Conservation (phyloP, 1,140 invertebrate genomes). For the Hyles euphorbiae region DNA sequence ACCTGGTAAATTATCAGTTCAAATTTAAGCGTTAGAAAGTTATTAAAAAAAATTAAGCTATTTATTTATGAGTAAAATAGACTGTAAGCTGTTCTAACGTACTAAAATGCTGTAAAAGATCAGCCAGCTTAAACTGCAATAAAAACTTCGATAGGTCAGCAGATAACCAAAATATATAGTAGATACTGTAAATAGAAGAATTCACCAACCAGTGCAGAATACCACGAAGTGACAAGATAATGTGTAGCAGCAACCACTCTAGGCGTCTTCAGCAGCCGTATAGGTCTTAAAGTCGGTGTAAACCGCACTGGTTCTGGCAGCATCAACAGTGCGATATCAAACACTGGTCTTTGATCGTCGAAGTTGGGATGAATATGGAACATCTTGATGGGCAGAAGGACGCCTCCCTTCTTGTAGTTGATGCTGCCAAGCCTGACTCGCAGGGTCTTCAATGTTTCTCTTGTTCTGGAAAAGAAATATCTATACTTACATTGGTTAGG, state of each 20-base stretch:
- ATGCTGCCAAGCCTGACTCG: constrained; percentile 46
- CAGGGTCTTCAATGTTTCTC: constrained; percentile 35
- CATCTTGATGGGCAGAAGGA: constrained; percentile 37
- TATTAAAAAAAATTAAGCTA: too few relatives aligned
- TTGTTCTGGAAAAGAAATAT: constrained; percentile 28
- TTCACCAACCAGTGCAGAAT: constrained; percentile 20
- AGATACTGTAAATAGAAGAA: too few relatives aligned
- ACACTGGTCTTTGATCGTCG: constrained; percentile 43
- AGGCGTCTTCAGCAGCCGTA: constrained; percentile 25
- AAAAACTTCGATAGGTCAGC: too few relatives aligned
- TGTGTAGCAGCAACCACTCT: constrained; percentile 28
- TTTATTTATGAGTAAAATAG: too few relatives aligned
- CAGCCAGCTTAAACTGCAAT: too few relatives aligned
- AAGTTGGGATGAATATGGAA: constrained; percentile 54
- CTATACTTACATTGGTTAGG: neutral
- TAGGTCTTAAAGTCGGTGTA: constrained; percentile 33
- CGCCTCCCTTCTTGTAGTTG: constrained; percentile 49
- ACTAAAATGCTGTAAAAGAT: too few relatives aligned
- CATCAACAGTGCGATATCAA: constrained; percentile 45
- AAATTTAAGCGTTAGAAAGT: too few relatives aligned
- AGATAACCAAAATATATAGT: too few relatives aligned
- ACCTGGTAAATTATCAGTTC: too few relatives aligned
- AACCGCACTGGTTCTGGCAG: constrained; percentile 32
- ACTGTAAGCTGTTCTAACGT: too few relatives aligned
- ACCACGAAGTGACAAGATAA: constrained; percentile 45